Base-by-base conservation (phyloP, 2,113 vertebrate species). In the Capreolus pygargus region DNA sequence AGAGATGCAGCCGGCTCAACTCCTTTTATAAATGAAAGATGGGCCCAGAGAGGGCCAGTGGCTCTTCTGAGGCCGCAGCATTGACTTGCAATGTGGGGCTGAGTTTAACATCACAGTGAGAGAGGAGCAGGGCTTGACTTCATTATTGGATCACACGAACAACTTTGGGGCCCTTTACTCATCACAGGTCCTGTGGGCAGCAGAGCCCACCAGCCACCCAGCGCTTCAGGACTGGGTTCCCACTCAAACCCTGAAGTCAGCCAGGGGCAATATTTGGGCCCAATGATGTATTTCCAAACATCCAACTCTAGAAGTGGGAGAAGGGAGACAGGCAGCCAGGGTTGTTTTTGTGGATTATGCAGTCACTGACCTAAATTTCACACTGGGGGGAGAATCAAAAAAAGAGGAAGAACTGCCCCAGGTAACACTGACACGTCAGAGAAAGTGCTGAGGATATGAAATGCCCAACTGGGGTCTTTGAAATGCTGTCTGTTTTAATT, bases 321-420 rank as follows among this genome's bases (percentile, higher is more conserved):
- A 84, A n/a, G 8, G 57, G 58, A 60, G 30, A 64, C 57, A 64
- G 39, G 61, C 57, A 84, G 47, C 39, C 79, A 25, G 86, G 33
- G 17, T 10, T 90, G 23, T 45, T 87, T 81, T 27, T 67, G 27
- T 70, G 67, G 30, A 92, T 97, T 96, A 81, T 89, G 84, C n/a
- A 81, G 89, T 92, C 36, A 58, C 70, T 94, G 97, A 97, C 92
- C 96, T 98, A 96, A 93, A 97, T 97, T 97, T 96, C 90, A 76
- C 52, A 50, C 3, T 12, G 4, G 21, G 47, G 43, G 36, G 23
- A 13, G 3, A 50, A 36, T n/a, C 1, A 52, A 27, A 74, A 74
- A 45, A 47, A 39, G 6, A 64, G 13, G 12, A 45, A 83, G 60
- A 47, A 54, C 28, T 67, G 86, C 89, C 0, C 6, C 82, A 54